A percentile compares a stretch with the other conserved stretches of the same genome.
Evolutionary conservation across 35 echinoderm and acorn worm species (phyloP).

Genomic region (Apostichopus japonicus): DNA sequence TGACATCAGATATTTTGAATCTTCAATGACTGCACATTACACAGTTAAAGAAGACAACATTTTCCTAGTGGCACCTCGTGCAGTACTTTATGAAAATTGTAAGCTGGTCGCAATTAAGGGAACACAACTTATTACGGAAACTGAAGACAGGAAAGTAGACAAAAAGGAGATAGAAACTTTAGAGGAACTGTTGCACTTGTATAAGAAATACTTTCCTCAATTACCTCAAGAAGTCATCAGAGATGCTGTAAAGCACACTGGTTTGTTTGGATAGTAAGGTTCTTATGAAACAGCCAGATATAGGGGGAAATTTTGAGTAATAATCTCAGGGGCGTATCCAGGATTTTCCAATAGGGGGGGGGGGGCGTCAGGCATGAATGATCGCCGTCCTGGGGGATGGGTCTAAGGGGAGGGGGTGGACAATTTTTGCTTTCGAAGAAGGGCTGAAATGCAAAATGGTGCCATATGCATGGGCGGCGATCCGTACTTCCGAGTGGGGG

Average conservation of each 20-base stretch:
- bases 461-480: no score
- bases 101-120: conserved; percentile 47
- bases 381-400: no score
- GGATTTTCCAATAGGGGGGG: no score
- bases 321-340: no score
- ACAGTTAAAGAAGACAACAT: not conserved
- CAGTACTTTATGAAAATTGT: not conserved
- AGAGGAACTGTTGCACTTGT: not conserved
- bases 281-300: no score
- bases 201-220: conserved; percentile 24
- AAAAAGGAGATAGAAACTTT: conserved; percentile 9
- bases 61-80: conserved; percentile 21
- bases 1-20: conserved; percentile 10
- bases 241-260: conserved; percentile 13
- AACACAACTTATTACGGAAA: conserved; percentile 2
- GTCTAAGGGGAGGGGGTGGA: no score
- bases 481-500: no score
- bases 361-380: no score
- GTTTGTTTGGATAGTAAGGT: not conserved
- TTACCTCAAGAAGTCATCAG: not conserved
- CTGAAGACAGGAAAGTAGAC: not conserved
- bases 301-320: no score
- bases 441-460: no score
- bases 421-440: no score
- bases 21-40: not conserved